These are phyloP conservation scores for Hylaeus volcanicus DNA, from an alignment of 1,140 invertebrate species.

Conservation along the genomic window DNA sequence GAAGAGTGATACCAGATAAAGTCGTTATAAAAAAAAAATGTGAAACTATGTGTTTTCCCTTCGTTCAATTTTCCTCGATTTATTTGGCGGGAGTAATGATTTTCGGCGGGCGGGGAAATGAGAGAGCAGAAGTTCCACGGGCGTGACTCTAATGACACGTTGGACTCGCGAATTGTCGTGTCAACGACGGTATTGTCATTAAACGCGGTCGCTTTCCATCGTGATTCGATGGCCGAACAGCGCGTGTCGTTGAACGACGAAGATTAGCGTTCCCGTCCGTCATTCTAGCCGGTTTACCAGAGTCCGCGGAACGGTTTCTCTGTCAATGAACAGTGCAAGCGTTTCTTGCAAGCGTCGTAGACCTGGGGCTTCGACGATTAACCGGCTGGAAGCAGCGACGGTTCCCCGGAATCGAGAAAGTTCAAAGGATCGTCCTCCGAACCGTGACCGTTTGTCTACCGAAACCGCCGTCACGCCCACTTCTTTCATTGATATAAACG, in stretches of 20 bases:
- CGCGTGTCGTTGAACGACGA: not conserved
- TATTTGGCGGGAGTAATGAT: too few relatives aligned
- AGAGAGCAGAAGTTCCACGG: too few relatives aligned
- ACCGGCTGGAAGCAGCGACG: not conserved
- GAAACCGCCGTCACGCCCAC: not conserved
- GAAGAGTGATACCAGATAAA: too few relatives aligned
- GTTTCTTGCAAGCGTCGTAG: not conserved
- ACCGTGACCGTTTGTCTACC: constrained; percentile 14
- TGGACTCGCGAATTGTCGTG: too few relatives aligned
- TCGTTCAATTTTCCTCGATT: too few relatives aligned
- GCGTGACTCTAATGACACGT: too few relatives aligned
- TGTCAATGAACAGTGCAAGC: constrained; percentile 17
- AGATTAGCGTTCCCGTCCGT: constrained; percentile 11
- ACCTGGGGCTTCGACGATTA: constrained; percentile 2
- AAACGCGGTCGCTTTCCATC: not conserved
- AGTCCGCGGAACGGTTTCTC: constrained; percentile 18
- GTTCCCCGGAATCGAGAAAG: constrained; percentile 17
- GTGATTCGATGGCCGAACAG: constrained; percentile 14
- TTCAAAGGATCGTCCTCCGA: constrained; percentile 11
- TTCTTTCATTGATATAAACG: not conserved
- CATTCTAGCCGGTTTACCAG: not conserved
- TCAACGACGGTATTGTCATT: not conserved
- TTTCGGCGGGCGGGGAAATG: too few relatives aligned
- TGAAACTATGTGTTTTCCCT: too few relatives aligned
- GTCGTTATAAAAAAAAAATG: too few relatives aligned